phyloP scores from a whole-genome alignment of 2,113 vertebrate species.

The Ursus arctos region DNA sequence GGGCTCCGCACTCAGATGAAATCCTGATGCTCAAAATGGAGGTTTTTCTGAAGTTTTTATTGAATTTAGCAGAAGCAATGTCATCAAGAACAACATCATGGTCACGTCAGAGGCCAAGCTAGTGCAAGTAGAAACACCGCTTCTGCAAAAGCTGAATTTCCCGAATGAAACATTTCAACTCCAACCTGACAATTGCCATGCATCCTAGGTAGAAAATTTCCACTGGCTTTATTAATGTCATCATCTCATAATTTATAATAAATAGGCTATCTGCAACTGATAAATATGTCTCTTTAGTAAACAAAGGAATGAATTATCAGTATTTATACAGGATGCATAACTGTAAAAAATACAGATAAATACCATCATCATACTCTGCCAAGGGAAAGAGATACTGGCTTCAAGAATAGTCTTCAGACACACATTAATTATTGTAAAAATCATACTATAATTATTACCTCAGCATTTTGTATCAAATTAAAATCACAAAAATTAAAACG shows the following conservation, averaged over 20 bases:
- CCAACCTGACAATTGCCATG: conserved; percentile 87
- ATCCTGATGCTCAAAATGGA: conserved; percentile 87
- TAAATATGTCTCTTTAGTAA: conserved; percentile 92
- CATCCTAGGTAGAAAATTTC: conserved; percentile 89
- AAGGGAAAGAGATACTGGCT: conserved; percentile 92
- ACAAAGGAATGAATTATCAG: conserved; percentile 92
- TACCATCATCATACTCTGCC: conserved; percentile 89
- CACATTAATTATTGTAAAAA: conserved; percentile 90
- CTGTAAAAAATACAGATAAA: conserved; percentile 92
- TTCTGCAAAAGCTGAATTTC: conserved; percentile 86
- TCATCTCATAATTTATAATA: conserved; percentile 93
- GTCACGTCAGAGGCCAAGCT: conserved; percentile 89
- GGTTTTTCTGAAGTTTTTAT: conserved; percentile 87
- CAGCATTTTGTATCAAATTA: conserved; percentile 91
- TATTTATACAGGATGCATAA: conserved; percentile 92
- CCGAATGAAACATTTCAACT: conserved; percentile 85
- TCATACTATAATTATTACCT: conserved; percentile 90
- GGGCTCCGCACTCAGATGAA: conserved; percentile 86
- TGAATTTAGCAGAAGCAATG: conserved; percentile 89
- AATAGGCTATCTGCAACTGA: conserved; percentile 91
- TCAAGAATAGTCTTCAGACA: conserved; percentile 90
- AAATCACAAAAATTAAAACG: conserved; percentile 92
- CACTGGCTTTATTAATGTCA: conserved; percentile 91
- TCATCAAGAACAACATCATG: conserved; percentile 88
- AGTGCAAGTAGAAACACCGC: conserved; percentile 86